phyloP scores from a whole-genome alignment of 2,797 vertebrate genomes.

The Cirrhinus mrigala region DNA sequence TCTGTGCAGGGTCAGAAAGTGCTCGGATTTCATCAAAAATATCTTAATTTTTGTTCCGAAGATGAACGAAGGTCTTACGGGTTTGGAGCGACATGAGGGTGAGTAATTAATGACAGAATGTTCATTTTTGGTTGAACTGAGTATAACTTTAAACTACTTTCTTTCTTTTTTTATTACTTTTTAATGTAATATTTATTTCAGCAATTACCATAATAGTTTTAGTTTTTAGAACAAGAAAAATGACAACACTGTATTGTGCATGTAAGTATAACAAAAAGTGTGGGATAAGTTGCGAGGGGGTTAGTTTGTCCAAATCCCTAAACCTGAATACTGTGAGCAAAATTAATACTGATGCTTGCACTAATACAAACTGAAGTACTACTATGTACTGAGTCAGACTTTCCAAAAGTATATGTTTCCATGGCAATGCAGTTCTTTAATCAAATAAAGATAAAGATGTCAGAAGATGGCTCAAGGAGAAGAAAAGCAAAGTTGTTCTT shows the following conservation, averaged over 20 bases:
- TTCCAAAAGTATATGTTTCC: neutral
- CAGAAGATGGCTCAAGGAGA: slow-evolving; percentile 1
- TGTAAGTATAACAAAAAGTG: too few species aligned
- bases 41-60: too few species aligned
- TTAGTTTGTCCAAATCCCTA: neutral
- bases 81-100: too few species aligned
- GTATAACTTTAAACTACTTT: too few species aligned
- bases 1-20: too few species aligned
- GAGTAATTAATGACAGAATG: too few species aligned
- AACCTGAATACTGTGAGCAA: neutral
- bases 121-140: too few species aligned
- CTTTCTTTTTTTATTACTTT: too few species aligned
- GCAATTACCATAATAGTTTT: neutral
- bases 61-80: too few species aligned
- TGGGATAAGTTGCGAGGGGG: neutral
- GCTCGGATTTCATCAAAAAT: too few species aligned
- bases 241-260: neutral
- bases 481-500: slow-evolving; percentile 9
- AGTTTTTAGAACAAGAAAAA: neutral
- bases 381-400: neutral
- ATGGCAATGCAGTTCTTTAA: neutral
- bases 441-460: slow-evolving; percentile 27
- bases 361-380: neutral
- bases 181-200: too few species aligned
- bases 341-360: neutral